phyloP scores from a whole-genome alignment of 2,888 invertebrate genomes.

The Adelphocoris suturalis region DNA sequence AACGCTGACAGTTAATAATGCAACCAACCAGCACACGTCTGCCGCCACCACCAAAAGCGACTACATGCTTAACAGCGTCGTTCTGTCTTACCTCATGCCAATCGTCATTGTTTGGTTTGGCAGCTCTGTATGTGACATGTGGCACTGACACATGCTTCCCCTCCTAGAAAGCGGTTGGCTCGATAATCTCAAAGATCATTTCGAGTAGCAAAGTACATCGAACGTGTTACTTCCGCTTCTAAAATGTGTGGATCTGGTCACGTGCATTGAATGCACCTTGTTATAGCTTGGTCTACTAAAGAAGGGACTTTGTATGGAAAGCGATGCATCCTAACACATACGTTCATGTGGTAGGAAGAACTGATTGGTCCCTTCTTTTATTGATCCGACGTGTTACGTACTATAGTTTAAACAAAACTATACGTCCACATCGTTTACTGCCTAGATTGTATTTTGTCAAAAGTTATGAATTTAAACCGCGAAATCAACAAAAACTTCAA shows the following conservation, averaged over 20 bases:
- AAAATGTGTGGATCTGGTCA: slow-evolving; percentile 36
- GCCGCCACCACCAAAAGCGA: slow-evolving; percentile 38
- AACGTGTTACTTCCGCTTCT: not conserved
- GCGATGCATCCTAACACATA: not conserved
- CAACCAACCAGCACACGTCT: slow-evolving; percentile 54
- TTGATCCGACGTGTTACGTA: not conserved
- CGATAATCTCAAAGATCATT: slow-evolving; percentile 57
- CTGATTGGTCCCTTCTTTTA: not conserved
- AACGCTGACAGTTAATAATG: slow-evolving; percentile 43
- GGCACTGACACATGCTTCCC: slow-evolving; percentile 78
- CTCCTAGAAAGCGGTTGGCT: slow-evolving; percentile 34
- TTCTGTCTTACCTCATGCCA: slow-evolving; percentile 88
- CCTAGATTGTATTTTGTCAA: not conserved
- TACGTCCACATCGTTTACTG: not conserved
- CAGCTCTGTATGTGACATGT: slow-evolving; percentile 88
- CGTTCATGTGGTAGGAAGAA: not conserved
- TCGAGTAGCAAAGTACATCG: not conserved
- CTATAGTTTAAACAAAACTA: not conserved
- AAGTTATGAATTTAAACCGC: not conserved
- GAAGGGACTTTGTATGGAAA: not conserved
- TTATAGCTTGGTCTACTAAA: not conserved
- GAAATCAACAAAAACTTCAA: not conserved
- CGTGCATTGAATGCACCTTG: slow-evolving; percentile 21
- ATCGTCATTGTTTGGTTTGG: slow-evolving; percentile 93
- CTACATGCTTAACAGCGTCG: slow-evolving; percentile 78